These are phyloP conservation scores for Phoeniculus purpureus DNA, from an alignment of 2,797 vertebrate genomes.

Conservation along the genomic window DNA sequence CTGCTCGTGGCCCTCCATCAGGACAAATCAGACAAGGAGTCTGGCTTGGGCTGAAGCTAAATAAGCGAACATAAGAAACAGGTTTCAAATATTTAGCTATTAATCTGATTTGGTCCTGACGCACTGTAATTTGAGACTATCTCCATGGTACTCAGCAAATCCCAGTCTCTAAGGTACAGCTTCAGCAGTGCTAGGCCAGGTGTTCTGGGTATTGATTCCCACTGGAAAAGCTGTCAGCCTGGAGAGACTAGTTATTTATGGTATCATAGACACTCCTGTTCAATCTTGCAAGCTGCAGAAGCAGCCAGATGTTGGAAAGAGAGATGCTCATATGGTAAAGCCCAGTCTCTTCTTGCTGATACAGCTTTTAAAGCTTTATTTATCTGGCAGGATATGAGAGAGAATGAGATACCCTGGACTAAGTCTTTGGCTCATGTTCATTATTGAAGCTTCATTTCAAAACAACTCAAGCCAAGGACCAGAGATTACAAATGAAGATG, in stretches of 20 bases:
- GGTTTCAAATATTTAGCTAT: neutral
- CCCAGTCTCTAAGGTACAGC: neutral
- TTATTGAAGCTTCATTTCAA: neutral
- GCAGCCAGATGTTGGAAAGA: neutral
- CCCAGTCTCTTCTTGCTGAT: neutral
- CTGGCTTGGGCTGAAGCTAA: neutral
- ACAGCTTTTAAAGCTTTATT: neutral
- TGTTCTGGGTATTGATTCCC: neutral
- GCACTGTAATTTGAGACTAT: neutral
- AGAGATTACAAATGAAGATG: neutral
- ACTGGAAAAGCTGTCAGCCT: neutral
- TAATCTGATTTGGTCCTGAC: neutral
- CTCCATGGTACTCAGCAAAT: neutral
- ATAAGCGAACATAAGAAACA: neutral
- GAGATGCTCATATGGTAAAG: neutral
- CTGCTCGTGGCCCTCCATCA: neutral
- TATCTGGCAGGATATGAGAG: neutral
- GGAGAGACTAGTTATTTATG: neutral
- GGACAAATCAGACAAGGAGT: neutral
- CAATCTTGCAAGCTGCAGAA: neutral
- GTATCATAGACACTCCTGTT: neutral
- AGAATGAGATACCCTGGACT: neutral
- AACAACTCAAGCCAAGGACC: neutral
- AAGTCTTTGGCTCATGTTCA: neutral
- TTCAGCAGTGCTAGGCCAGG: neutral